phyloP scores from a whole-genome alignment of 2,888 invertebrate species.

The Cataglyphis rosenhaueri region DNA sequence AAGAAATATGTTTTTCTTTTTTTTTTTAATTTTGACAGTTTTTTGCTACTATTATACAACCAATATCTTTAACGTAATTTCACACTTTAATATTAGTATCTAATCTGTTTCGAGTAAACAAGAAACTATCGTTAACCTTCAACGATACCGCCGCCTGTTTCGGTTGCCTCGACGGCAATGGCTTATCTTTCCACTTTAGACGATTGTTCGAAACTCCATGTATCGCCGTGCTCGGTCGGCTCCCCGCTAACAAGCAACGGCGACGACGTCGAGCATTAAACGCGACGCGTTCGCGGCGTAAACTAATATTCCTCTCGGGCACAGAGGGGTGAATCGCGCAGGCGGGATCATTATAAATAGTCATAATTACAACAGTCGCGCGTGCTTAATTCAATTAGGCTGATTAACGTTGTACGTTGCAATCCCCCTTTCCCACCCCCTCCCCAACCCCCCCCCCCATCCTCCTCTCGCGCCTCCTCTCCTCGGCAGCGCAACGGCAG shows the following conservation, averaged over 20 bases:
- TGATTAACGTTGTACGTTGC: conserved; percentile 85
- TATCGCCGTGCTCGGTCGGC: conserved; percentile 55
- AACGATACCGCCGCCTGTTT: conserved; percentile 27
- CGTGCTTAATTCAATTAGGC: conserved; percentile 85
- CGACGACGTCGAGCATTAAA: conserved; percentile 59
- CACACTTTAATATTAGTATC: conserved; percentile 19
- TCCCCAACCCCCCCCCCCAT: conserved; percentile 51
- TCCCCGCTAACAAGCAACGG: conserved; percentile 54
- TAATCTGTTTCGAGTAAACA: conserved; percentile 32
- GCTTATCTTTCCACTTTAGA: conserved; percentile 52
- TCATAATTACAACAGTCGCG: conserved; percentile 85
- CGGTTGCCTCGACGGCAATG: conserved; percentile 33
- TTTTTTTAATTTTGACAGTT: no score
- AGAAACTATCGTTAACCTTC: conserved; percentile 48
- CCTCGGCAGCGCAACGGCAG: conserved; percentile 61
- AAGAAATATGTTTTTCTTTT: no score
- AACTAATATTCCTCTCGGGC: conserved; percentile 70
- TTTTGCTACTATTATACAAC: no score
- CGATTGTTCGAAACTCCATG: conserved; percentile 54
- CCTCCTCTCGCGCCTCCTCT: conserved; percentile 65
- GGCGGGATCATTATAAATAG: conserved; percentile 85
- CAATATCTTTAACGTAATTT: conserved; percentile 1
- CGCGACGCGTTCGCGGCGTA: conserved; percentile 68
- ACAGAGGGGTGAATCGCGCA: conserved; percentile 58
- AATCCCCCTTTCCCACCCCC: conserved; percentile 59